Evolutionary conservation across 2,797 vertebrate genomes (phyloP).

Genomic region (Fringilla coelebs): DNA sequence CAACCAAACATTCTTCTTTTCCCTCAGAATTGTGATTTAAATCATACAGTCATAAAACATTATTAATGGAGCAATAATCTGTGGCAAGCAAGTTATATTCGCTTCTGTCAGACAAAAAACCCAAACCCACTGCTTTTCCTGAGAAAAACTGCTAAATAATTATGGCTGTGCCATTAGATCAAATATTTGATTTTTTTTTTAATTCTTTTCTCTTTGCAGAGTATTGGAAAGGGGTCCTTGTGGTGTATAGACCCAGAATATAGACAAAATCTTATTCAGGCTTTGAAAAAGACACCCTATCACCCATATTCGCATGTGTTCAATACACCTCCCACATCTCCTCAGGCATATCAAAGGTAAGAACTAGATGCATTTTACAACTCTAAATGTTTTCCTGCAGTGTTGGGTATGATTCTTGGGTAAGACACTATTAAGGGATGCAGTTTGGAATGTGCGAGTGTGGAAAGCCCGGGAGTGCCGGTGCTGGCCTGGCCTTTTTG

Average conservation of each 20-base stretch:
- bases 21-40: not conserved
- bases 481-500: not conserved
- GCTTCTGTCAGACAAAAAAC: not conserved
- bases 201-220: constrained; percentile 74
- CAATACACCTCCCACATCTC: constrained; percentile 88
- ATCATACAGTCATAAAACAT: not conserved
- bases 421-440: not conserved
- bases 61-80: not conserved
- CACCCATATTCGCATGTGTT: constrained; percentile 93
- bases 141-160: not conserved
- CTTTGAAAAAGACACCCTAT: constrained; percentile 98
- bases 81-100: not conserved
- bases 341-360: constrained; percentile 91
- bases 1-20: not conserved
- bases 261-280: constrained; percentile 98
- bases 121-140: not conserved
- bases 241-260: constrained; percentile 87
- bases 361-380: constrained; percentile 46
- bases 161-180: not conserved
- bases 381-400: constrained; percentile 25
- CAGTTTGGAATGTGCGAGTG: not conserved
- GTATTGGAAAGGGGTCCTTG: constrained; percentile 84
- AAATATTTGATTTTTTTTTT: constrained; percentile 36
- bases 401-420: not conserved
- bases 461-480: accelerated